Conservation (phyloP, 2,113 vertebrate species). For the Meleagris gallopavo region DNA sequence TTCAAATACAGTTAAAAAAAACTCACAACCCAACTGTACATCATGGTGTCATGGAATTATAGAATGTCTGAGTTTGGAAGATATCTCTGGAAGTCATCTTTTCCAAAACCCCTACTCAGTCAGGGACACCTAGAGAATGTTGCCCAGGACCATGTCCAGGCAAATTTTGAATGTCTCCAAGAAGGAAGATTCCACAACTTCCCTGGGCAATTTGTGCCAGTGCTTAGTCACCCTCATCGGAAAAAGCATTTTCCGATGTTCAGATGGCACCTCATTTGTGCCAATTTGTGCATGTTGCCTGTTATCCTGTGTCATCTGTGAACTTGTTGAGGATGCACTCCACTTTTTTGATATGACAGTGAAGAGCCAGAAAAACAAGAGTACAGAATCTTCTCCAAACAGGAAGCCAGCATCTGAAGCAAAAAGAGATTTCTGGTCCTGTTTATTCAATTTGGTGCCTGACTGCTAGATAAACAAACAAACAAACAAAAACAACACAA, state of each 20-base stretch:
- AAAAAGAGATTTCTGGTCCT: neutral
- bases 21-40: neutral
- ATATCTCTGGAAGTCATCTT: neutral
- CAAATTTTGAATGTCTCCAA: neutral
- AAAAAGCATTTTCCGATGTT: no score
- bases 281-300: neutral
- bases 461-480: neutral
- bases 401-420: fast-evolving
- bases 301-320: neutral
- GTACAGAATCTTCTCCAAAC: neutral
- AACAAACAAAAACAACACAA: neutral
- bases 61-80: neutral
- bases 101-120: neutral
- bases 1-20: neutral
- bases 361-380: neutral
- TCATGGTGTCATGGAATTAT: neutral
- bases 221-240: no score
- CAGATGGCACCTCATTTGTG: neutral
- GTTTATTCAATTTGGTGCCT: neutral
- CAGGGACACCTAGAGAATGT: neutral
- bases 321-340: neutral
- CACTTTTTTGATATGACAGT: neutral
- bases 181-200: neutral
- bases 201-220: neutral
- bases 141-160: neutral